phyloP scores from a whole-genome alignment of 1,140 invertebrate species.

The Drosophila ogumai region DNA sequence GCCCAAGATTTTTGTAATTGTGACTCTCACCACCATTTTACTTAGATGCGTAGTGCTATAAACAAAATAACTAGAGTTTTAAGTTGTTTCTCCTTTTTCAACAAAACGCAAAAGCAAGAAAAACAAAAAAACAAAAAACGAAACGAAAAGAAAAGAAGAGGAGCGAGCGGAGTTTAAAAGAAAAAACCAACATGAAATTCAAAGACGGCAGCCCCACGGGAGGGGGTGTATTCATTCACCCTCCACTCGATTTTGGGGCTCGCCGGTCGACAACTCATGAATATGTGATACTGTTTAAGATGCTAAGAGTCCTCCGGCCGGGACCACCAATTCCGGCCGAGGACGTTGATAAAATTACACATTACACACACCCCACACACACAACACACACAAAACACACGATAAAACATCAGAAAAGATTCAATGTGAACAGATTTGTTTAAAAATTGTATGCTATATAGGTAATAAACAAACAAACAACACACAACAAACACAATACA shows the following conservation, averaged over 20 bases:
- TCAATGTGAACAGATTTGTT: slow-evolving; percentile 78
- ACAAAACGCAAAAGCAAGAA: slow-evolving; percentile 50
- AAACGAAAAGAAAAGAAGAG: slow-evolving; percentile 14
- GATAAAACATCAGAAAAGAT: slow-evolving; percentile 28
- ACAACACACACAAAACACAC: slow-evolving; percentile 3
- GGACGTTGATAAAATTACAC: slow-evolving; percentile 69
- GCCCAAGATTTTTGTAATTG: slow-evolving; percentile 66
- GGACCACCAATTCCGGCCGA: slow-evolving; percentile 53
- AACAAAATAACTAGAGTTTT: slow-evolving; percentile 74
- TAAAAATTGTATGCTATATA: slow-evolving; percentile 68
- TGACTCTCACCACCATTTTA: slow-evolving; percentile 83
- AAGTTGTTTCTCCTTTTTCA: slow-evolving; percentile 82
- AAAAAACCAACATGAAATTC: slow-evolving; percentile 76
- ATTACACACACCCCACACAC: slow-evolving; percentile 30
- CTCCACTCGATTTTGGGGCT: slow-evolving; percentile 41
- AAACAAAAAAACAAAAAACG: slow-evolving; percentile 46
- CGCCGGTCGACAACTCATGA: slow-evolving; percentile 81
- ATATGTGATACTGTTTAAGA: slow-evolving; percentile 84
- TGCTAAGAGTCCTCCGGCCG: slow-evolving; percentile 73
- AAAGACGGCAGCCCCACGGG: slow-evolving; percentile 65
- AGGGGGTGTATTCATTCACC: neutral
- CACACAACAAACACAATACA: neutral
- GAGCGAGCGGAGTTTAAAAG: slow-evolving; percentile 23
- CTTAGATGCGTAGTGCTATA: slow-evolving; percentile 81
- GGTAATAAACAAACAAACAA: slow-evolving; percentile 56